Conservation (phyloP, 2,113 vertebrate genomes). For the Setophaga kirtlandii region DNA sequence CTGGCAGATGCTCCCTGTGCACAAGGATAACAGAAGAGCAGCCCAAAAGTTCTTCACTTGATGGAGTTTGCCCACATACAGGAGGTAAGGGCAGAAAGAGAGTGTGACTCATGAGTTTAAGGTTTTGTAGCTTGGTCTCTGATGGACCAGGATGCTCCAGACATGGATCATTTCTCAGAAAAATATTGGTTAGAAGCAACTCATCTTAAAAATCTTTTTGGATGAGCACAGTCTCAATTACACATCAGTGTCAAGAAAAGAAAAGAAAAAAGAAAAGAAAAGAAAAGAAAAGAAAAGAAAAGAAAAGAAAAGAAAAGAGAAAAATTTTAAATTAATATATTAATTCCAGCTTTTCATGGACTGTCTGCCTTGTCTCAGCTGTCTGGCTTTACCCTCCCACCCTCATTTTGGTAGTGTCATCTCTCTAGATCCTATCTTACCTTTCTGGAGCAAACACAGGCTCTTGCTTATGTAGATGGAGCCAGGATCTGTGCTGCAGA, state of each 20-base stretch:
- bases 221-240: not conserved
- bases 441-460: conserved; percentile 2
- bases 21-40: not conserved
- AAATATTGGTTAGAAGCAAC: not conserved
- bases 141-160: not conserved
- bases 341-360: not conserved
- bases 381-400: not conserved
- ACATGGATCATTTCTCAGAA: not conserved
- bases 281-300: not conserved
- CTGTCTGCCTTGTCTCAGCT: not conserved
- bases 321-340: not conserved
- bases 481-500: conserved; percentile 1
- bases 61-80: not conserved
- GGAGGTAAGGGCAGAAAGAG: not conserved
- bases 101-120: not conserved
- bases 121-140: not conserved
- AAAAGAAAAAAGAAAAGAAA: no score
- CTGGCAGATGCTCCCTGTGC: not conserved
- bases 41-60: not conserved
- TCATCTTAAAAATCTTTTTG: not conserved
- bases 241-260: not conserved
- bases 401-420: not conserved
- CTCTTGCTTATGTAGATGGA: not conserved
- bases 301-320: no score
- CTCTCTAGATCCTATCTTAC: conserved; percentile 9